Base-by-base conservation (phyloP, 2,888 invertebrate genomes). In the Venustoraphidia nigricollis region DNA sequence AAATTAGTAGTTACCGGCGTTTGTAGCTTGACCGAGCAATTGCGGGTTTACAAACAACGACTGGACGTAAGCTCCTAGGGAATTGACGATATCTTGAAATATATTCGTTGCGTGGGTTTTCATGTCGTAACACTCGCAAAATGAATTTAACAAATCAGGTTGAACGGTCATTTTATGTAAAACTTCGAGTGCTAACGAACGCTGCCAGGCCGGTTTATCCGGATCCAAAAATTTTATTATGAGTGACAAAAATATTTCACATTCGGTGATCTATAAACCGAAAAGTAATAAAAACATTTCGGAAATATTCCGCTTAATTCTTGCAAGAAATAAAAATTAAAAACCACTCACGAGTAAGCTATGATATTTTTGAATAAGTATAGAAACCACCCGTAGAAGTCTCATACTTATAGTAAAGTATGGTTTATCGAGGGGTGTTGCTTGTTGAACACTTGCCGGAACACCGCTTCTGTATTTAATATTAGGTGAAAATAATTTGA, bases 401-500 rank as follows among this genome's bases (percentile, higher is more conserved):
- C 97, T 75, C 85, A 97, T 92, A 60, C 94, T 92, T 59, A 97
- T 92, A 2, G 96, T 94, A 71, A 94, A 97, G 69, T 91, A 92
- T 0, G 96, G 96, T 53, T 93, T 88, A 63, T 95, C 95, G 44
- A 79, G 73, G 17, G 81, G 72, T 9, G 77, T 75, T 17, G 78
- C 73, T 55, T 79, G 77, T 58, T 77, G 76, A 48, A 75, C 69
- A 55, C 75, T 76, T 36, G 72, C 71, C 52, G 76, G 76, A 45
- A 67, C 59, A 48, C 63, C 64, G 51, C 62, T 65, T 52, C 92
- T 81, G 67, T 92, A 93, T 63, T 97, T 97, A n/a, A 97, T 88
- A 65, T 95, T 97, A 10, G 97, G 97, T 27, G 97, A 97, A 66
- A 98, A 97, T 51, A 98, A 71, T 66, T 95, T 90, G 55, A 98